Evolutionary conservation across 1,140 invertebrate species (phyloP), one percentile per base, ranked within the genome.

Genomic region (Hermetia illucens): DNA sequence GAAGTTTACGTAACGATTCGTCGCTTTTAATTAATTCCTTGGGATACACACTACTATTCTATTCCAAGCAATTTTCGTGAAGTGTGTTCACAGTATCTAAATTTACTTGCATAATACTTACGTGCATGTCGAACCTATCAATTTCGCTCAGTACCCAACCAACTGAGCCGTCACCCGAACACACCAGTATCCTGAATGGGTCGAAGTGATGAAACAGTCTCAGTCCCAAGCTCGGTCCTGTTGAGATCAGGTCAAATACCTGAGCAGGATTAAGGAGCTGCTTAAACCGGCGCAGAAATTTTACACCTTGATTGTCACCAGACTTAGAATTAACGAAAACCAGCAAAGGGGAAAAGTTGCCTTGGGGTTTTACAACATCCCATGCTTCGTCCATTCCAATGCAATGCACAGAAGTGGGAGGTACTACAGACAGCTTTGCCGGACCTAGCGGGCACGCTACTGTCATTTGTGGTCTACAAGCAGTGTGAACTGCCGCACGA

Each of bases 321-420:
- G 89, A 93, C 67, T 95, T 93, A 33, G 91, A 94, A 66, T 97
- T 97, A 44, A 96, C 90, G 59, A 95, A 95, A 29, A 96, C 91
- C 39, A 96, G 72, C 32, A 96, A 74, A 21, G 92, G 91, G 50
- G 72, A 50, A 51, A 70, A 55, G 54, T 73, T 52, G 4, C 75
- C 78, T 40, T 73, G 73, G 38, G 82, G 79, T 64, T 85, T 62
- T 39, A 78, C 70, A n/a, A 79, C 81, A 60, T 90, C 83, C 87
- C 90, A 94, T 36, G 82, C 79, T 54, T 90, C 89, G 63, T 84
- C 90, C 31, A 74, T 75, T 61, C 81, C 85, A 51, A 93, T 84
- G 39, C 79, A 88, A 66, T 93, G 87, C 25, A 97, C 74, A 31
- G 87, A 75, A 2, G 84, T 93, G 8, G 91, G 91, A 15, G 91